Percentiles rank a stretch among this genome's conserved stretches.
These are phyloP conservation scores for Rapana venosa DNA, from an alignment of 2,888 invertebrate species.

Conservation along the genomic window DNA sequence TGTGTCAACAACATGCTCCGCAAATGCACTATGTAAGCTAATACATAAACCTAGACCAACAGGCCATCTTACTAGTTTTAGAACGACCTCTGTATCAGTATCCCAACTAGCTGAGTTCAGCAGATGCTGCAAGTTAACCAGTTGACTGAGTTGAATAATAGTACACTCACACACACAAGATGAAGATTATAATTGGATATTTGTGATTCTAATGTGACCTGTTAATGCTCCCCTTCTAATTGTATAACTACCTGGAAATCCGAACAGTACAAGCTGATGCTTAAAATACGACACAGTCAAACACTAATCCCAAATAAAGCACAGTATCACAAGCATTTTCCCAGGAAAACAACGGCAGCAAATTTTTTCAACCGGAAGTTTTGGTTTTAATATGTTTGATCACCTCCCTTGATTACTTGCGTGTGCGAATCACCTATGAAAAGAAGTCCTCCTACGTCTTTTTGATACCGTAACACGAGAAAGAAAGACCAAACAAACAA, in stretches of 20 bases:
- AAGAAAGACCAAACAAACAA: not conserved
- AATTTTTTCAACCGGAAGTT: constrained; percentile 36
- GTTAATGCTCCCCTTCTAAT: not conserved
- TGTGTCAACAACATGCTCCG: too few species aligned
- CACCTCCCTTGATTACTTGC: not conserved
- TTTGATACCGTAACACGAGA: not conserved
- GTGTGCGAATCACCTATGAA: not conserved
- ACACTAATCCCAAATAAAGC: not conserved
- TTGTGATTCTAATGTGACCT: too few species aligned
- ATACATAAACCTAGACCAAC: too few species aligned
- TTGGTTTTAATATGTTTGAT: not conserved
- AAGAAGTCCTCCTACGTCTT: not conserved
- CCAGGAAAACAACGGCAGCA: not conserved
- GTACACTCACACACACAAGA: too few species aligned
- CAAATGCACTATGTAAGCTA: too few species aligned
- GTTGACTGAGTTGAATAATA: too few species aligned
- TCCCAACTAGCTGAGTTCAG: too few species aligned
- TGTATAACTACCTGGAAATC: not conserved
- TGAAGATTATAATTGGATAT: too few species aligned
- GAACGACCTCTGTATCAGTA: too few species aligned
- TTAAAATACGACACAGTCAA: not conserved
- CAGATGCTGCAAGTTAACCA: too few species aligned
- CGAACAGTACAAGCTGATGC: not conserved
- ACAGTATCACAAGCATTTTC: not conserved
- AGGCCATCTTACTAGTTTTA: too few species aligned